These are phyloP conservation scores for Lepidurus arcticus DNA, from an alignment of 1,140 invertebrate species.

Conservation along the genomic window DNA sequence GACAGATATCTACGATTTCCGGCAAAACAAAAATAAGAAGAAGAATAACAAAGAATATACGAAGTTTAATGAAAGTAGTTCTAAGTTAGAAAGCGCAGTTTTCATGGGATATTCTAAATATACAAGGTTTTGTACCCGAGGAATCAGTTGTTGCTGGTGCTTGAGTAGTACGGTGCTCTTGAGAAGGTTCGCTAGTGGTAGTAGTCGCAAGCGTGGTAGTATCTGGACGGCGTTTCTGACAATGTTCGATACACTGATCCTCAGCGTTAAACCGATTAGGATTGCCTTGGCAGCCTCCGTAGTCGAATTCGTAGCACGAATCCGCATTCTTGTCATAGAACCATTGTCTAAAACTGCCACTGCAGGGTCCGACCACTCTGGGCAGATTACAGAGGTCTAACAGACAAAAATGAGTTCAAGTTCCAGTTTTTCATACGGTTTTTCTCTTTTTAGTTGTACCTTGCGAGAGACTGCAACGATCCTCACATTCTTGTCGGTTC, in stretches of 20 bases:
- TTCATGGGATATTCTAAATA: neutral
- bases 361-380: constrained; percentile 65
- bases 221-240: constrained; percentile 33
- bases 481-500: constrained; percentile 66
- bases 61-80: neutral
- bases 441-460: constrained; percentile 46
- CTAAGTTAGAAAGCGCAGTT: neutral
- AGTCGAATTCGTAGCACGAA: constrained; percentile 61
- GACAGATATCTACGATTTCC: constrained; percentile 50
- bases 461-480: constrained; percentile 64
- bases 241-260: constrained; percentile 47
- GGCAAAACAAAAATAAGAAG: neutral
- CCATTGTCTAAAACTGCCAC: constrained; percentile 58
- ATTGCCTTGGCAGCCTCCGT: constrained; percentile 64
- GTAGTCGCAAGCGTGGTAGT: constrained; percentile 17
- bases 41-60: neutral
- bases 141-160: neutral
- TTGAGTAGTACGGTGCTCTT: constrained; percentile 24
- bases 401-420: constrained; percentile 32
- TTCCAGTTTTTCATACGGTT: neutral
- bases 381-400: constrained; percentile 66
- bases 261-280: constrained; percentile 56
- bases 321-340: constrained; percentile 64
- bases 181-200: constrained; percentile 20
- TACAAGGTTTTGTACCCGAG: constrained; percentile 35